Evolutionary conservation across 1,140 invertebrate species (phyloP).

Genomic region (Apocrypta bakeri): DNA sequence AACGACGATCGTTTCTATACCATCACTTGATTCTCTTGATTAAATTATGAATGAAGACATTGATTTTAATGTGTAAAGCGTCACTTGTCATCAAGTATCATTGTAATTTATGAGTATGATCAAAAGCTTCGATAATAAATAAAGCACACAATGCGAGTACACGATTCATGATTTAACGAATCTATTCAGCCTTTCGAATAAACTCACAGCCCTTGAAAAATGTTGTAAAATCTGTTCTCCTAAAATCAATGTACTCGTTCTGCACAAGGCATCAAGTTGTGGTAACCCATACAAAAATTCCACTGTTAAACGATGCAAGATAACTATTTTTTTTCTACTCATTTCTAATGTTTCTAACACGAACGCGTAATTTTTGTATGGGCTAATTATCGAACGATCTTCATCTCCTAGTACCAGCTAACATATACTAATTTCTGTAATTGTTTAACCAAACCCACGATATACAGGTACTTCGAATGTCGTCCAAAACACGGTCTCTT

Average conservation of each 20-base stretch:
- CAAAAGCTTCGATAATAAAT: neutral
- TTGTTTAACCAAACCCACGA: conserved; percentile 15
- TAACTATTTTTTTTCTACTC: too few relatives aligned
- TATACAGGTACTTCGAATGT: conserved; percentile 94
- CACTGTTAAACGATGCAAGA: neutral
- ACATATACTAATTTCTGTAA: conserved; percentile 17
- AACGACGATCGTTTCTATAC: neutral
- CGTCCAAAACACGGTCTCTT: conserved; percentile 93
- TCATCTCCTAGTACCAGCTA: neutral
- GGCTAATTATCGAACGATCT: neutral
- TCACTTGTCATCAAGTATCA: neutral
- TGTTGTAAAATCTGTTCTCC: too few relatives aligned
- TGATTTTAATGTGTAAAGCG: neutral
- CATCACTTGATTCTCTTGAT: neutral
- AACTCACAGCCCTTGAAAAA: neutral
- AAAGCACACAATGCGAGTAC: neutral
- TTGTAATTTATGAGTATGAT: neutral
- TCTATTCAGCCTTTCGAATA: neutral
- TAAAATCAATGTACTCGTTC: neutral
- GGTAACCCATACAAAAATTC: neutral
- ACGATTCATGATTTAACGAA: neutral
- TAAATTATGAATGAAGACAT: neutral
- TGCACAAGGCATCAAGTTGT: neutral
- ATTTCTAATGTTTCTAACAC: too few relatives aligned
- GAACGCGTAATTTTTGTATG: neutral